Conservation (phyloP, 1,140 invertebrate species). For the Spodoptera frugiperda region DNA sequence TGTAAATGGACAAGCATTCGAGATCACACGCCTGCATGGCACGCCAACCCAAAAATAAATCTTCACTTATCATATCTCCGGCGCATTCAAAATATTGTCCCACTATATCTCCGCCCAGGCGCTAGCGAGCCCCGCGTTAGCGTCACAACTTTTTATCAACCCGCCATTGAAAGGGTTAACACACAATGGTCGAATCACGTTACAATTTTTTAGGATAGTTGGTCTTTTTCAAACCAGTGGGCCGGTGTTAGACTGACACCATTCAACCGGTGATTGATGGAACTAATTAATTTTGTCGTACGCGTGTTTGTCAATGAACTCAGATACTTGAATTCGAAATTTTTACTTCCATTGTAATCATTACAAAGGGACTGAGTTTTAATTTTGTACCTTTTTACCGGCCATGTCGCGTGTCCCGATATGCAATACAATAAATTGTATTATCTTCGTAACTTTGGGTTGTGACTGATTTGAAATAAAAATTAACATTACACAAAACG, state of each 20-base stretch:
- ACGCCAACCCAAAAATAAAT: constrained; percentile 45
- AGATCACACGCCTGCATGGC: constrained; percentile 1
- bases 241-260: constrained; percentile 70
- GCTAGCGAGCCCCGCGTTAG: constrained; percentile 57
- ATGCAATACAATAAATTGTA: constrained; percentile 35
- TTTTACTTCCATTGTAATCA: constrained; percentile 53
- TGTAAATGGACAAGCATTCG: constrained; percentile 10
- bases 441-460: constrained; percentile 22
- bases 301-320: constrained; percentile 65
- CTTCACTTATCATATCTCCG: constrained; percentile 49
- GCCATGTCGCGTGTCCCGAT: constrained; percentile 21
- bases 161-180: constrained; percentile 68
- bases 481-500: constrained; percentile 8
- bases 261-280: constrained; percentile 81
- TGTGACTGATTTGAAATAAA: constrained; percentile 24
- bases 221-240: constrained; percentile 75
- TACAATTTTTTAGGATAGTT: constrained; percentile 74
- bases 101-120: constrained; percentile 66
- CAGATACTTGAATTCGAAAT: constrained; percentile 76
- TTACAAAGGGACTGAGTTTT: constrained; percentile 59
- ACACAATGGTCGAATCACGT: constrained; percentile 80
- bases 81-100: constrained; percentile 71
- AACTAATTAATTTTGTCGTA: constrained; percentile 84
- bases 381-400: constrained; percentile 57
- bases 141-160: constrained; percentile 63